phyloP scores from a whole-genome alignment of 2,113 vertebrate genomes.

The Rutilus rutilus region DNA sequence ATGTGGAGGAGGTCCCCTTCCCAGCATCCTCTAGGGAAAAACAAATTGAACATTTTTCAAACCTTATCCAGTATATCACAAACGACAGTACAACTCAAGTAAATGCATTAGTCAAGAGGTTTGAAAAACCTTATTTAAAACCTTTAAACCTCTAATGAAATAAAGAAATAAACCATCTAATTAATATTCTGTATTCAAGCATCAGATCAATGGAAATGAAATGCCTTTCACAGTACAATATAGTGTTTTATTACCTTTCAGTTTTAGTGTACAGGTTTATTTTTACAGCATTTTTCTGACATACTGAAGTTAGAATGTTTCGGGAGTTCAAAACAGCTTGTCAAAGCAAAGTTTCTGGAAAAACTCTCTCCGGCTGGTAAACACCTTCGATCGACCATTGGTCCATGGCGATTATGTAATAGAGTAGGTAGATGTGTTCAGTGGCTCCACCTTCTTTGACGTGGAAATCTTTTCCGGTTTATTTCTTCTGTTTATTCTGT shows the following conservation, averaged over 20 bases:
- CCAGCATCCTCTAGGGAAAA: background rate
- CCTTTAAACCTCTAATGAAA: background rate
- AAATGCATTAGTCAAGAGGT: constrained; percentile 1
- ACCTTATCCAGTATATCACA: background rate
- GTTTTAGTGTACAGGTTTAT: background rate
- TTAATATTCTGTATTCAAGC: background rate
- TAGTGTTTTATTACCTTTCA: background rate
- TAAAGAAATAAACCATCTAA: background rate
- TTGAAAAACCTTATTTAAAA: background rate
- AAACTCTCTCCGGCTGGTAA: no score
- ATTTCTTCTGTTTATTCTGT: no score
- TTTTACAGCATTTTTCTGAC: no score
- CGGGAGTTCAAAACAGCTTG: no score
- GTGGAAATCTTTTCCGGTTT: no score
- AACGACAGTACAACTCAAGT: background rate
- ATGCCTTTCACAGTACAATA: background rate
- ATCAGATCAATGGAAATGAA: background rate
- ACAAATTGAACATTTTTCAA: background rate
- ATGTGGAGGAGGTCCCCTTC: background rate
- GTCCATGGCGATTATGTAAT: no score
- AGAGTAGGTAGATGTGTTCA: no score
- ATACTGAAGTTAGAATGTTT: no score
- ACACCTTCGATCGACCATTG: no score
- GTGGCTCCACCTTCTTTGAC: no score
- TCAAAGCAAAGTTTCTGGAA: no score